A percentile compares a stretch with the other conserved stretches of the same genome.
Evolutionary conservation across 2,888 invertebrate genomes (phyloP).

Genomic region (Mimachlamys varia): DNA sequence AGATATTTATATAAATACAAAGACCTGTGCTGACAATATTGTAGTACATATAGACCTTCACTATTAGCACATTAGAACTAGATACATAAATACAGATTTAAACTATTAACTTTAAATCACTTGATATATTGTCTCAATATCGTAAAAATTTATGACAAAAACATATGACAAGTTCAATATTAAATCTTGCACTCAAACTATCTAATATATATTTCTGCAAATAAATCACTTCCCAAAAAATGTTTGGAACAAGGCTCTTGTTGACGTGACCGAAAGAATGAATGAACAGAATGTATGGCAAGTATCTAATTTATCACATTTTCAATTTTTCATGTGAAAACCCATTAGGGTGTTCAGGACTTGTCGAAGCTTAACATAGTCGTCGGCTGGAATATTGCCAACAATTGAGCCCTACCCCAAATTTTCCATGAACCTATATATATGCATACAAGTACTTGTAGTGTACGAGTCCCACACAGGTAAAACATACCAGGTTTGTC

Average conservation of each 20-base stretch:
- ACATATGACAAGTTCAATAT: no score
- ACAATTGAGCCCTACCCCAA: neutral
- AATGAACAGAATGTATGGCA: neutral
- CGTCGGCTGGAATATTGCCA: slow-evolving; percentile 4
- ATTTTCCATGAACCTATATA: slow-evolving; percentile 16
- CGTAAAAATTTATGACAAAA: no score
- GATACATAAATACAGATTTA: no score
- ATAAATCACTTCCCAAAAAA: neutral
- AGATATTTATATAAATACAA: no score
- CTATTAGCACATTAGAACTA: no score
- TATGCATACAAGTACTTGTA: slow-evolving; percentile 31
- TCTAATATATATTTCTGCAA: neutral
- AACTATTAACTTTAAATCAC: no score
- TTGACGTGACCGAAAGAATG: neutral
- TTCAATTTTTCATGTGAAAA: neutral
- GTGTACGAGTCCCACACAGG: slow-evolving; percentile 14
- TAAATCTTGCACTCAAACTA: no score
- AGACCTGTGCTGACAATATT: no score
- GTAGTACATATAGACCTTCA: no score
- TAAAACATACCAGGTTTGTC: slow-evolving; percentile 25
- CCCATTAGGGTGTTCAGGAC: neutral
- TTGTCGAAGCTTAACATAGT: neutral
- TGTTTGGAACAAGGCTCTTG: neutral
- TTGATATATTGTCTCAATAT: no score
- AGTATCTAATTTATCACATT: neutral